Conservation (phyloP, 1,140 invertebrate species). For the Apis cerana region DNA sequence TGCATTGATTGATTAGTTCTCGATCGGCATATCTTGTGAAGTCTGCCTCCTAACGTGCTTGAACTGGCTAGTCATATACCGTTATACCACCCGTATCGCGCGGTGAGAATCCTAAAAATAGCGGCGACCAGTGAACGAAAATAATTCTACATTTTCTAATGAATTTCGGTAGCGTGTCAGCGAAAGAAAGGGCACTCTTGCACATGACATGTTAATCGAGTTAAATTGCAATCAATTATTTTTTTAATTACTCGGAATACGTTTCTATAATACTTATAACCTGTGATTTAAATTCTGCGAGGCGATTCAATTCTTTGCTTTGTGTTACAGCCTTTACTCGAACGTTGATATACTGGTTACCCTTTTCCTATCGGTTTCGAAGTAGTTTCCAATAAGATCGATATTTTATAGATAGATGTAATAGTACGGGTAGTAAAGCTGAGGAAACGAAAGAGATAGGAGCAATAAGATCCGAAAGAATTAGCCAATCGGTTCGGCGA, state of each 20-base stretch:
- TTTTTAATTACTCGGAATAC: too few relatives aligned
- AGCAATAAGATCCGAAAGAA: neutral
- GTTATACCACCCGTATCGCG: conserved; percentile 65
- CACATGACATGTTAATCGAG: neutral
- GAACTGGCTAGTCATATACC: conserved; percentile 57
- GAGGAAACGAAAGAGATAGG: neutral
- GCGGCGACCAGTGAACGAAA: conserved; percentile 50
- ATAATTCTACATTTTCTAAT: conserved; percentile 49
- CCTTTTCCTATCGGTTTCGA: neutral
- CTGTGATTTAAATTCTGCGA: too few relatives aligned
- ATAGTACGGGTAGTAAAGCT: neutral
- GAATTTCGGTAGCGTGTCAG: conserved; percentile 3
- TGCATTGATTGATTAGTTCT: conserved; percentile 18
- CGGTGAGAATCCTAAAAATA: conserved; percentile 58
- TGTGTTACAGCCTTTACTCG: too few relatives aligned
- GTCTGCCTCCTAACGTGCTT: conserved; percentile 34
- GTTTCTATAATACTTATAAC: neutral
- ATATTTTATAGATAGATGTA: neutral
- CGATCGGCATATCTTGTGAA: conserved; percentile 40
- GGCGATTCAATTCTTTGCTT: neutral
- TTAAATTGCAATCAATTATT: neutral
- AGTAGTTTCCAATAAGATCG: neutral
- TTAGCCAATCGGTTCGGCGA: conserved; percentile 1
- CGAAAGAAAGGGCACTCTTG: neutral
- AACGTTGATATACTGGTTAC: neutral